Conservation (phyloP, 1,140 invertebrate species). For the Rhyacophila brunnea region DNA sequence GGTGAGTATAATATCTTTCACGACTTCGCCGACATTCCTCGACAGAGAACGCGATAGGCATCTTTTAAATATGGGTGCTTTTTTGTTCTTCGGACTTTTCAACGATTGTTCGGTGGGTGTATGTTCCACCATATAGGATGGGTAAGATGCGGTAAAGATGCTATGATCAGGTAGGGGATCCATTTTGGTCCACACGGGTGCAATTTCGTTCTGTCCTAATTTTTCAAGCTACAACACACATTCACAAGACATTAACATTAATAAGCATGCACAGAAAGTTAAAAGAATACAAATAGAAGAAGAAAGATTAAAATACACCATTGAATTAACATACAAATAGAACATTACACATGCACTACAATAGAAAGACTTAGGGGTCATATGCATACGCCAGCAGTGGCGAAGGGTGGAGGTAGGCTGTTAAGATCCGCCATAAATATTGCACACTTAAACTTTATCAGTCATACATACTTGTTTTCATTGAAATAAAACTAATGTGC, state of each 20-base stretch:
- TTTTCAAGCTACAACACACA: constrained; percentile 32
- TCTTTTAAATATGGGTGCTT: constrained; percentile 19
- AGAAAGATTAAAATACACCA: constrained; percentile 2
- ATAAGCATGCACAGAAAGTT: constrained; percentile 19
- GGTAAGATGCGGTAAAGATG: constrained; percentile 13
- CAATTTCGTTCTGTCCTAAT: constrained; percentile 18
- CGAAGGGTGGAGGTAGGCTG: no score
- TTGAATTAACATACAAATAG: no score
- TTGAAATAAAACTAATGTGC: no score
- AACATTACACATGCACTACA: no score
- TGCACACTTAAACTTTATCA: no score
- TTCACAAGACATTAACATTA: constrained; percentile 22
- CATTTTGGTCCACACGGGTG: constrained; percentile 13
- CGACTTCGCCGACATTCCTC: constrained; percentile 32
- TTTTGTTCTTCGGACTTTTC: constrained; percentile 13
- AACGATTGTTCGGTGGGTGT: constrained; percentile 4
- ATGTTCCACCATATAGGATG: not conserved
- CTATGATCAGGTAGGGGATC: constrained; percentile 21
- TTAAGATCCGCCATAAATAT: no score
- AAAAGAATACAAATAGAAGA: constrained; percentile 5
- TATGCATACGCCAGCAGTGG: no score
- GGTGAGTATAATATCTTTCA: constrained; percentile 42
- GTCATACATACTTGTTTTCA: no score
- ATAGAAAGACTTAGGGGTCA: no score
- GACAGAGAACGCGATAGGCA: constrained; percentile 5